phyloP scores from a whole-genome alignment of 1,140 invertebrate species.

The Drosophila sturtevanti region DNA sequence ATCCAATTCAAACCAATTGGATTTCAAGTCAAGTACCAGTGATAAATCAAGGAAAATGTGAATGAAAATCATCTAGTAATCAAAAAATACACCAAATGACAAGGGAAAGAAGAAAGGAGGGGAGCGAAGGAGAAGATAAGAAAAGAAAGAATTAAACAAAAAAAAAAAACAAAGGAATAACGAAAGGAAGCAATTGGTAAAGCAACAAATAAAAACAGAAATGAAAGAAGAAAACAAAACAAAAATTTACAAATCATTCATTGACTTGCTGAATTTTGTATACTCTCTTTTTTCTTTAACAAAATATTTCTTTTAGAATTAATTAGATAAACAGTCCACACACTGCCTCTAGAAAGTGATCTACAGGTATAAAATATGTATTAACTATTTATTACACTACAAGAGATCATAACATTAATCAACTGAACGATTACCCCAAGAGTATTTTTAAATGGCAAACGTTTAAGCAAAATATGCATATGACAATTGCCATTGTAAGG shows the following conservation, averaged over 20 bases:
- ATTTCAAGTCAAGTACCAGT: conserved; percentile 1
- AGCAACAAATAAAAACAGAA: background rate
- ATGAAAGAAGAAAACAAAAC: background rate
- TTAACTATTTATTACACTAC: too few relatives aligned
- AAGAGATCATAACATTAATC: too few relatives aligned
- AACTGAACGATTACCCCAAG: too few relatives aligned
- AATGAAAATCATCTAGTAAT: background rate
- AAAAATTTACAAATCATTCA: background rate
- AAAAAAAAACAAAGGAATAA: background rate
- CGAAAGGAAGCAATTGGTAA: conserved; percentile 6
- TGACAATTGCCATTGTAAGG: background rate
- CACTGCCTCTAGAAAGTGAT: too few relatives aligned
- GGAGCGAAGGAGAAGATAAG: too few relatives aligned
- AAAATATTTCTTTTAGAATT: too few relatives aligned
- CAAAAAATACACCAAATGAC: background rate
- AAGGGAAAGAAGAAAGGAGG: background rate
- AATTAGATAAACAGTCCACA: too few relatives aligned
- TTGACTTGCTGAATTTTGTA: background rate
- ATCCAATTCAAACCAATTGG: background rate
- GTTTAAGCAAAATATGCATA: background rate
- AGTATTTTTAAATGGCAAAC: too few relatives aligned
- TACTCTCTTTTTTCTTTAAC: background rate
- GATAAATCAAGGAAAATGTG: conserved; percentile 6
- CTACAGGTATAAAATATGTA: too few relatives aligned
- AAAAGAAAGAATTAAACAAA: background rate